Percentiles rank a stretch among this genome's conserved stretches.
Evolutionary conservation across 2,888 invertebrate species (phyloP).

Genomic region (Halocaridina rubra): DNA sequence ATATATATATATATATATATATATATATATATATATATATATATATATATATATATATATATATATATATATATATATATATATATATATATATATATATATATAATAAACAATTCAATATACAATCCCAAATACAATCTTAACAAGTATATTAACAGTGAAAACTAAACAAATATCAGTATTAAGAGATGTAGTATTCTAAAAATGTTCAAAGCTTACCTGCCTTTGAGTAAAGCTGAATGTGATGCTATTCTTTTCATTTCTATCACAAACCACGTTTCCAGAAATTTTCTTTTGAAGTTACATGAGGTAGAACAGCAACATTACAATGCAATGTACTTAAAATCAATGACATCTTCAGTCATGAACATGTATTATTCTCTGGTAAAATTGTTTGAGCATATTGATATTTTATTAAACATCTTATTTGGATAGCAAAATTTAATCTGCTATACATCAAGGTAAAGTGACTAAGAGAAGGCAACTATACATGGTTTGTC

Average conservation of each 20-base stretch:
- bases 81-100: not conserved
- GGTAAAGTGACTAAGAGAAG: not conserved
- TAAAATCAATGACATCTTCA: too few relatives aligned
- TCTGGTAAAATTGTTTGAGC: too few relatives aligned
- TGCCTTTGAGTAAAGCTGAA: not conserved
- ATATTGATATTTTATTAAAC: too few relatives aligned
- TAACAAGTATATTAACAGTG: not conserved
- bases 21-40: slow-evolving; percentile 28
- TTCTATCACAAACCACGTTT: not conserved
- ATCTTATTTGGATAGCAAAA: too few relatives aligned
- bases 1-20: slow-evolving; percentile 24
- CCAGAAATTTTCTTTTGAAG: too few relatives aligned
- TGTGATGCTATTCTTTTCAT: not conserved
- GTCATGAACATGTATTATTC: too few relatives aligned
- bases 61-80: slow-evolving; percentile 35
- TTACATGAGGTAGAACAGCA: too few relatives aligned
- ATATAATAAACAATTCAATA: too few relatives aligned
- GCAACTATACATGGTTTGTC: too few relatives aligned
- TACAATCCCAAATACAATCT: not conserved
- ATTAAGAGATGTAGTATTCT: not conserved
- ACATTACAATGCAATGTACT: too few relatives aligned
- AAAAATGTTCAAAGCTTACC: not conserved
- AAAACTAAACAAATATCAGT: not conserved
- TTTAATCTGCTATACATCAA: too few relatives aligned
- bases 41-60: slow-evolving; percentile 27